Evolutionary conservation across 1,140 invertebrate species (phyloP), one percentile per base, ranked within the genome.

Genomic region (Nymphalis io): DNA sequence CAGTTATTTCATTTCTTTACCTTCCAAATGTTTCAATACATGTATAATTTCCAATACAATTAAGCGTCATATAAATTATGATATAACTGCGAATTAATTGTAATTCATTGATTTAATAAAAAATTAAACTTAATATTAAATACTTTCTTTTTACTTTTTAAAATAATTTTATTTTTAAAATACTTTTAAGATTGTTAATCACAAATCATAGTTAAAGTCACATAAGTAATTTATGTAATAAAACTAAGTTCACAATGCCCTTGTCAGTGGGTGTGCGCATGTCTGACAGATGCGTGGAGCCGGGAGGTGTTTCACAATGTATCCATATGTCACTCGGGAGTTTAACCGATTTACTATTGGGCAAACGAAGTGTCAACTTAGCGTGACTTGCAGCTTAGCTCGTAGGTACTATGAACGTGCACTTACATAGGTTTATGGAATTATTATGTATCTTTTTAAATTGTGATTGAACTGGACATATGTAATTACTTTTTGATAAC

Each of bases 251-350:
- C 71, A 84, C 73, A 85, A 80, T 82, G 83, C 75, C 69, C 46
- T 46, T 58, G 65, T 68, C 66, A 23, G 81, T 87, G 87, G 85
- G 87, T 86, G 85, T 88, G 72, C 70, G 75, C 70, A 53, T 79
- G 78, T 83, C 67, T 62, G 78, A 87, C 87, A 87, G 85, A 89
- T 89, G 87, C 74, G 79, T 66, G 63, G 66, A 60, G 57, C 59
- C 55, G 73, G 76, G 78, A 82, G 79, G 81, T 81, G 82, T 73
- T 21, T 55, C 51, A 85, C 81, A 84, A 79, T 71, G 73, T 61
- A 70, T 79, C 73, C 85, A 89, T 87, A 85, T 87, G 85, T 87
- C 83, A 76, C 70, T 15, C 62, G 16, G 11, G 15, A 64, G 59
- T 44, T 46, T 12, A 65, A 58, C 58, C 20, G 62, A 73, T 65